Evolutionary conservation across 2,797 vertebrate genomes (phyloP).

Genomic region (Natrix natrix): DNA sequence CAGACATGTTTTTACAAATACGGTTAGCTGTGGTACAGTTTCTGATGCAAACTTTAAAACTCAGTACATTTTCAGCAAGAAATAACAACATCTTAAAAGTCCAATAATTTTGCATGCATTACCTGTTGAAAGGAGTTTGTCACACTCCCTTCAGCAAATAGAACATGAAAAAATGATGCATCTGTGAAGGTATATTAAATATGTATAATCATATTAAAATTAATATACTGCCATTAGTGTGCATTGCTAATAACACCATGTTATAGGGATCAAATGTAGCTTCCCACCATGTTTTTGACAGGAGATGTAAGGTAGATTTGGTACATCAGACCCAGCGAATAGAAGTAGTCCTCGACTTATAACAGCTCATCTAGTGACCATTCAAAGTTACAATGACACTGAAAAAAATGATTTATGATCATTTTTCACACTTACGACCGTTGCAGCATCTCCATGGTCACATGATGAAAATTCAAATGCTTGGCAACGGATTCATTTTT

Average conservation of each 20-base stretch:
- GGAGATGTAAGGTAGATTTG: not conserved
- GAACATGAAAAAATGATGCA: not conserved
- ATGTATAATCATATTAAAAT: not conserved
- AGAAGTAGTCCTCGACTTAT: not conserved
- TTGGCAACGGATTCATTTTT: too few species aligned
- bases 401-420: too few species aligned
- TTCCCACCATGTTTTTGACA: not conserved
- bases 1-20: not conserved
- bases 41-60: not conserved
- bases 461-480: too few species aligned
- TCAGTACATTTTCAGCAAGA: not conserved
- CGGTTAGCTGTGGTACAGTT: not conserved
- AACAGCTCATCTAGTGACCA: not conserved
- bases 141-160: not conserved
- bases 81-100: not conserved
- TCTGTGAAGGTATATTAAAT: not conserved
- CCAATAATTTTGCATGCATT: not conserved
- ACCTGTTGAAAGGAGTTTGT: not conserved
- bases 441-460: too few species aligned
- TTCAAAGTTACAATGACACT: not conserved
- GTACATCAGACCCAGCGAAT: not conserved
- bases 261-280: not conserved
- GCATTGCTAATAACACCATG: not conserved
- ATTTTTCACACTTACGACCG: too few species aligned
- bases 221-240: not conserved